These are phyloP conservation scores for Orientallactaga bullata DNA, from an alignment of 2,113 vertebrate genomes.

Conservation along the genomic window DNA sequence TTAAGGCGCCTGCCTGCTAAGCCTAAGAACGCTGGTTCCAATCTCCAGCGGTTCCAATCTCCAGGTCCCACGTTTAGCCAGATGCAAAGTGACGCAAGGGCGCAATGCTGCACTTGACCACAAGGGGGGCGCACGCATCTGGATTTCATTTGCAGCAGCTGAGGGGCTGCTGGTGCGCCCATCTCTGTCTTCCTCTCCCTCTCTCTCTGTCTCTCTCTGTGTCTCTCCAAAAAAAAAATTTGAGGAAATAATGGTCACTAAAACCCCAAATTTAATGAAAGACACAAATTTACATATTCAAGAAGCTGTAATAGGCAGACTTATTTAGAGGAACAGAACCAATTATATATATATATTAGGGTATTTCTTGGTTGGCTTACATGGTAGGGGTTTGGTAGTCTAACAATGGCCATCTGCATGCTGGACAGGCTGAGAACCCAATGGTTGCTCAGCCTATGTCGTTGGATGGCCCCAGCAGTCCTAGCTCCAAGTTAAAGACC, in stretches of 20 bases:
- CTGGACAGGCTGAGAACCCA: not conserved
- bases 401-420: not conserved
- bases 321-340: not conserved
- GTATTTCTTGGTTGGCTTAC: not conserved
- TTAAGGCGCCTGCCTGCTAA: no score
- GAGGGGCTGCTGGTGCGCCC: no score
- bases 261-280: not conserved
- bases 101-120: no score
- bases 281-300: not conserved
- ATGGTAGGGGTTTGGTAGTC: not conserved
- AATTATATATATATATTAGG: not conserved
- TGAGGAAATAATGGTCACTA: not conserved
- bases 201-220: no score
- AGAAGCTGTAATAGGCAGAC: not conserved
- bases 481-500: not conserved
- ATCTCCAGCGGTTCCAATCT: no score
- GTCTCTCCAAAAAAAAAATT: not conserved
- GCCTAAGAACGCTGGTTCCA: no score
- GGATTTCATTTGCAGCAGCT: no score
- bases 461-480: not conserved
- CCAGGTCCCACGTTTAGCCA: no score
- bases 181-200: no score
- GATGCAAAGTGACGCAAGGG: no score
- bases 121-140: no score
- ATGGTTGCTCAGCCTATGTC: not conserved